These are phyloP conservation scores for Mythimna vitellina DNA, from an alignment of 2,888 invertebrate genomes.

Conservation along the genomic window DNA sequence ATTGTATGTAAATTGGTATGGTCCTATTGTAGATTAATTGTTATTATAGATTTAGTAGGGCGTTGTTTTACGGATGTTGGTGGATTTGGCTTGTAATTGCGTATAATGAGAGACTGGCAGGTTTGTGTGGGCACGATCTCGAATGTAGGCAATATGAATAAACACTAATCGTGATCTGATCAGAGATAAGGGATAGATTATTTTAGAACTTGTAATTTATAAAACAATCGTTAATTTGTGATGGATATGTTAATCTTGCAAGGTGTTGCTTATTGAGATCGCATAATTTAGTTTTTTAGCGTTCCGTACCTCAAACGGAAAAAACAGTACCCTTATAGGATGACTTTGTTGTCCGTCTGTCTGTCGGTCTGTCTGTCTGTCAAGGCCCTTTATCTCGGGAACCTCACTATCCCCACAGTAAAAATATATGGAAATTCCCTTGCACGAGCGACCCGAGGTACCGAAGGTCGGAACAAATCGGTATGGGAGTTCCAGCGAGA, in stretches of 20 bases:
- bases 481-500: too few relatives aligned
- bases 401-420: too few relatives aligned
- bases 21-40: conserved; percentile 75
- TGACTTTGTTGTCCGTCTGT: too few relatives aligned
- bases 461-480: too few relatives aligned
- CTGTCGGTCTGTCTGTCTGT: too few relatives aligned
- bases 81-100: conserved; percentile 52
- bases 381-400: too few relatives aligned
- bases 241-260: background rate
- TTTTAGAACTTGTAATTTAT: conserved; percentile 18
- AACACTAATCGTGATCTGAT: conserved; percentile 3
- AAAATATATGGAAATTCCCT: too few relatives aligned
- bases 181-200: conserved; percentile 7
- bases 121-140: conserved; percentile 43
- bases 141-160: conserved; percentile 33
- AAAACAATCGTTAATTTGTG: conserved; percentile 2
- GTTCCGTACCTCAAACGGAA: too few relatives aligned
- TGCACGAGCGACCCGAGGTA: too few relatives aligned
- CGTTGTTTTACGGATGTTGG: conserved; percentile 66
- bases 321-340: too few relatives aligned
- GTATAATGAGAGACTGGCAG: conserved; percentile 41
- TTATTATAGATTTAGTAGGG: conserved; percentile 66
- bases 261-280: background rate
- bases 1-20: conserved; percentile 35
- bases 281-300: background rate